phyloP scores from a whole-genome alignment of 2,888 invertebrate genomes.

The Agelastica alni region DNA sequence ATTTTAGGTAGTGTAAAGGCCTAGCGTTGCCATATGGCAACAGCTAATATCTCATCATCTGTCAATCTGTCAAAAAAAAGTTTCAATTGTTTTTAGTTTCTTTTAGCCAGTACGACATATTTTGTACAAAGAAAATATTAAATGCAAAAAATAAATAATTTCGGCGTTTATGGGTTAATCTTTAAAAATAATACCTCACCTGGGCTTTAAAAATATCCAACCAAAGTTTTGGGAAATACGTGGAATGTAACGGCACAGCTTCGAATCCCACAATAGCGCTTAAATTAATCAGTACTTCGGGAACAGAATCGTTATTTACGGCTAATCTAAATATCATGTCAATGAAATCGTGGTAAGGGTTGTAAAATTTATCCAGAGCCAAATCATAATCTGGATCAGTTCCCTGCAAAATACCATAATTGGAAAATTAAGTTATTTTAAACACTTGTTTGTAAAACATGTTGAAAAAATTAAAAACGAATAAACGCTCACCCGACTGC shows the following conservation, averaged over 20 bases:
- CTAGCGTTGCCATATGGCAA: too few species aligned
- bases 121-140: too few species aligned
- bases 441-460: too few species aligned
- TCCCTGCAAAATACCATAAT: conserved; percentile 67
- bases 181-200: conserved; percentile 54
- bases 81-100: too few species aligned
- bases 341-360: conserved; percentile 88
- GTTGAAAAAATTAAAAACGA: too few species aligned
- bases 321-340: conserved; percentile 87
- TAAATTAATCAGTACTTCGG: conserved; percentile 81
- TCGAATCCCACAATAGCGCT: conserved; percentile 91
- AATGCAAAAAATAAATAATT: too few species aligned
- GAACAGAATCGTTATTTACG: conserved; percentile 84
- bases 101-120: too few species aligned
- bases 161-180: too few species aligned
- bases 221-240: conserved; percentile 91
- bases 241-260: conserved; percentile 85
- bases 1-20: too few species aligned
- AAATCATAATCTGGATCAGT: conserved; percentile 78
- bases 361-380: conserved; percentile 75
- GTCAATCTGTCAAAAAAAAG: too few species aligned
- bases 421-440: too few species aligned
- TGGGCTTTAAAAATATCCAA: conserved; percentile 81
- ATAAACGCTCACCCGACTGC: conserved; percentile 65
- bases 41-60: too few species aligned